Evolutionary conservation across 30 jellyfish, hydroid and myxozoan genomes (phyloP).

Genomic region (Aurelia coerulea): DNA sequence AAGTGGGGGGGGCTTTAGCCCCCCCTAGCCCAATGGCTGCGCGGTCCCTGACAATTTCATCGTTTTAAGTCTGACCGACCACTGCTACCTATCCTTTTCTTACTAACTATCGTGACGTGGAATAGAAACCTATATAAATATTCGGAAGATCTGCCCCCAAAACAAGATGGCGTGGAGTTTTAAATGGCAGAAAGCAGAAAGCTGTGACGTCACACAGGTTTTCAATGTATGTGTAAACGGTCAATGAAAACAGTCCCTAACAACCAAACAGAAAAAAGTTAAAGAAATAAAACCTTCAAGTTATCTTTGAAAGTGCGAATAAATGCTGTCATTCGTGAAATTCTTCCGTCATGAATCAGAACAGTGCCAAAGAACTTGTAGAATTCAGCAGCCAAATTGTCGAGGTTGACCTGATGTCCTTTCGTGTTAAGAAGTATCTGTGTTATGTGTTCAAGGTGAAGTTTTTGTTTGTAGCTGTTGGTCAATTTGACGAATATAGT

Average conservation of each 20-base stretch:
- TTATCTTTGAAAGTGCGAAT: background rate
- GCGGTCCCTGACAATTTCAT: too few relatives aligned
- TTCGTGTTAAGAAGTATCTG: background rate
- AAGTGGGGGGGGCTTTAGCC: too few relatives aligned
- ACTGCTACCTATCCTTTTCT: too few relatives aligned
- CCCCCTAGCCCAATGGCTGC: too few relatives aligned
- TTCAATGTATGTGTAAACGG: too few relatives aligned
- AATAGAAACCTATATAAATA: background rate
- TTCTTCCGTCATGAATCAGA: background rate
- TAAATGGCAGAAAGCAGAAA: too few relatives aligned
- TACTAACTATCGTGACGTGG: too few relatives aligned
- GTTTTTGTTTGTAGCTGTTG: background rate
- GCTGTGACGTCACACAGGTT: too few relatives aligned
- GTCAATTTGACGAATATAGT: background rate
- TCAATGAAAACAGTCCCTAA: too few relatives aligned
- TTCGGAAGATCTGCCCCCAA: background rate
- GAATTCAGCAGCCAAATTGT: constrained; percentile 2
- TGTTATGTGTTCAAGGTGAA: background rate
- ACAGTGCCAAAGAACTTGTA: constrained; percentile 26
- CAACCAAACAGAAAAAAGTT: background rate
- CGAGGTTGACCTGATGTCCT: background rate
- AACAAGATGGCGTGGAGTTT: too few relatives aligned
- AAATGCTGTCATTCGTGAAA: background rate
- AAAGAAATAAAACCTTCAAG: background rate
- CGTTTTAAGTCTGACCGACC: too few relatives aligned